phyloP scores from a whole-genome alignment of 1,140 invertebrate genomes.

The Nasonia longicornis region DNA sequence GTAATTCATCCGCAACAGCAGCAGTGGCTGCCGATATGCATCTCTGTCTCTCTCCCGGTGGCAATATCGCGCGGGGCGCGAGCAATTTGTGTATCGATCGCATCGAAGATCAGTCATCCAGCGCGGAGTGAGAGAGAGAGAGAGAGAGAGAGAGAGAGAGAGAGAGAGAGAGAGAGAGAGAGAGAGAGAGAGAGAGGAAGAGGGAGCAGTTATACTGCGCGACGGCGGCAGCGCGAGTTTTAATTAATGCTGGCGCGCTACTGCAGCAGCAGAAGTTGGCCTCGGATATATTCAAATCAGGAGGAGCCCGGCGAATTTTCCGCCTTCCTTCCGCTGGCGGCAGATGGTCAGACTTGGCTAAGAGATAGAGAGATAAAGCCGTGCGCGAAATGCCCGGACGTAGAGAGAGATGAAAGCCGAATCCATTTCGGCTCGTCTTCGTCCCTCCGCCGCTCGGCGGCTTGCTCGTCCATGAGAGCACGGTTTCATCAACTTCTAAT shows the following conservation, averaged over 20 bases:
- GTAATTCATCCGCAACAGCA: background rate
- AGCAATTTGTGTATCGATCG: conserved; percentile 20
- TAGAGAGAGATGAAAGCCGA: background rate
- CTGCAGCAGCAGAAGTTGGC: conserved; percentile 14
- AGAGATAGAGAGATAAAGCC: conserved; percentile 2
- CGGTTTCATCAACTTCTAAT: conserved; percentile 19
- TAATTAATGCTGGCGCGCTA: conserved; percentile 9
- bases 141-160: no score
- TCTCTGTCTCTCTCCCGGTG: background rate
- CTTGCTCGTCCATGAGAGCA: background rate
- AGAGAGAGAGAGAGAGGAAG: no score
- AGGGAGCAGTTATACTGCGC: background rate
- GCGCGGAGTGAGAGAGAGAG: background rate
- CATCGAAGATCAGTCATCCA: background rate
- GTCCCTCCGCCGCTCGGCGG: background rate
- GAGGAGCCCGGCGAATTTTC: conserved; percentile 11
- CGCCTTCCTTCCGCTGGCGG: background rate
- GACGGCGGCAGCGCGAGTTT: background rate
- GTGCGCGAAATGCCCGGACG: background rate
- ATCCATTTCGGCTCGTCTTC: background rate
- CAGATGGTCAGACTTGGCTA: conserved; percentile 15
- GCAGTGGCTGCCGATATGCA: background rate
- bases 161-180: no score
- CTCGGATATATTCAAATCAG: conserved; percentile 25
- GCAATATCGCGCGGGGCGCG: background rate